These are phyloP conservation scores for Dendrophyllia cribrosa DNA, from an alignment of 64 coral and sea anemone genomes.

Conservation along the genomic window DNA sequence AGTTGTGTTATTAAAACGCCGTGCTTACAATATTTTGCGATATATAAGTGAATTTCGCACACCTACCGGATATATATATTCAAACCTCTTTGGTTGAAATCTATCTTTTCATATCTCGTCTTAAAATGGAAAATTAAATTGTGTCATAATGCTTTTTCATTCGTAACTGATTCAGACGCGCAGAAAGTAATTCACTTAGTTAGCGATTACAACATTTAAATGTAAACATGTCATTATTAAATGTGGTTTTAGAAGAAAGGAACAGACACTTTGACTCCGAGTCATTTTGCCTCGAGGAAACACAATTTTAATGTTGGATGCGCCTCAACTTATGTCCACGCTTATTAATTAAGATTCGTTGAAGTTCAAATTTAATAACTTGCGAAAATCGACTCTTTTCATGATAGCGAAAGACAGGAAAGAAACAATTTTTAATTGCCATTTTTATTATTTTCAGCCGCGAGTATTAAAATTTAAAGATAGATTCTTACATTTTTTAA, in stretches of 20 bases:
- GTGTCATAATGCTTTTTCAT: constrained; percentile 17
- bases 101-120: not conserved
- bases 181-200: constrained; percentile 29
- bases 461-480: not conserved
- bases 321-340: not conserved
- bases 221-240: constrained; percentile 40
- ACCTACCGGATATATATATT: constrained; percentile 32
- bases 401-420: not conserved
- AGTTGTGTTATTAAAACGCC: constrained; percentile 29
- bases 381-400: not conserved
- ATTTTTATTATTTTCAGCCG: not conserved
- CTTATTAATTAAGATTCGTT: constrained; percentile 1
- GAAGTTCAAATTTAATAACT: not conserved
- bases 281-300: constrained; percentile 45
- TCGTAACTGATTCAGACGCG: constrained; percentile 17
- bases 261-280: constrained; percentile 44
- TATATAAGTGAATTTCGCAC: constrained; percentile 20
- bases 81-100: constrained; percentile 21
- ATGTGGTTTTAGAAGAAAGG: constrained; percentile 30
- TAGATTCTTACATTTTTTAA: not conserved
- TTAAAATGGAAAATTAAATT: constrained; percentile 42
- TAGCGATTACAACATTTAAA: constrained; percentile 3
- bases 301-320: constrained; percentile 33
- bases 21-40: constrained; percentile 16
- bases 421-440: not conserved